Percentiles rank a stretch among this genome's conserved stretches.
phyloP scores from a whole-genome alignment of 1,140 invertebrate genomes.

The Chionoecetes opilio region DNA sequence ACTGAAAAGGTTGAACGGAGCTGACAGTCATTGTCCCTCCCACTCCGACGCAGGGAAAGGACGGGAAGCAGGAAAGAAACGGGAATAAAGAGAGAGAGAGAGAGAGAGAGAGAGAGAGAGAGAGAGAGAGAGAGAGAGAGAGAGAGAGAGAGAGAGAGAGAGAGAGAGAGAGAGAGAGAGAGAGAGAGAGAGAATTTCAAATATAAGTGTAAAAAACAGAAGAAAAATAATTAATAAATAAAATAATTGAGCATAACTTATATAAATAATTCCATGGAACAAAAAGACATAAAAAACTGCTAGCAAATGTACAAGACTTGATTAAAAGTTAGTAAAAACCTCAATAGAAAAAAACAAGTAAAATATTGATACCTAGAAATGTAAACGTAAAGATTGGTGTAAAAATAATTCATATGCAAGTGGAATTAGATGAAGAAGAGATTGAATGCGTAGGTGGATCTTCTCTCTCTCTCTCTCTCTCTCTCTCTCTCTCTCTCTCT shows the following conservation, averaged over 20 bases:
- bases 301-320: too few relatives aligned
- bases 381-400: neutral
- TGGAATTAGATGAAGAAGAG: neutral
- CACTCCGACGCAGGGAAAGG: neutral
- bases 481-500: neutral
- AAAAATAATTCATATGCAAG: neutral
- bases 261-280: neutral
- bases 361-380: neutral
- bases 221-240: neutral
- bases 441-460: neutral
- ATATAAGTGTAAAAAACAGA: neutral
- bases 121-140: too few relatives aligned
- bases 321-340: neutral
- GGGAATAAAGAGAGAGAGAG: neutral
- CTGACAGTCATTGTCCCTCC: slow-evolving; percentile 37
- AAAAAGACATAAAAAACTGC: neutral
- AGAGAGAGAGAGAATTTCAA: neutral
- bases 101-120: slow-evolving; percentile 20
- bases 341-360: neutral
- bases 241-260: neutral
- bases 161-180: neutral
- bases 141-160: neutral
- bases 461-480: neutral
- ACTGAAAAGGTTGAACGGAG: neutral
- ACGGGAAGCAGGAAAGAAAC: neutral